phyloP scores from a whole-genome alignment of 2,113 vertebrate species.

The Cyprinodon variegatus region DNA sequence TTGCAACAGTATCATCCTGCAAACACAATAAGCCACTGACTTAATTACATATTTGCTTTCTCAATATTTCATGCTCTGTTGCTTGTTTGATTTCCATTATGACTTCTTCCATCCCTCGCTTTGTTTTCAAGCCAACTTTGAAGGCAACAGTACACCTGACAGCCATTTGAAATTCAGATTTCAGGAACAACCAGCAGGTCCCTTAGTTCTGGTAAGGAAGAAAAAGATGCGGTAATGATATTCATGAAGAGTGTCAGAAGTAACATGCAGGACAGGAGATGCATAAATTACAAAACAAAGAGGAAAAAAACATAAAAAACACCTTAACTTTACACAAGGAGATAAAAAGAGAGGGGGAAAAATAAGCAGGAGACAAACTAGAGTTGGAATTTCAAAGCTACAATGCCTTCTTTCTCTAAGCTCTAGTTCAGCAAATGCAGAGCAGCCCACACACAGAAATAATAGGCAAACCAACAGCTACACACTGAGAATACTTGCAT shows the following conservation, averaged over 20 bases:
- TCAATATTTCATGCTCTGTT: conserved; percentile 64
- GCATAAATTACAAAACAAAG: conserved; percentile 2
- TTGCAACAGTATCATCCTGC: conserved; percentile 31
- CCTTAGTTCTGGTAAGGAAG: conserved; percentile 6
- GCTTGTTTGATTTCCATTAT: conserved; percentile 60
- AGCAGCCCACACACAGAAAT: conserved; percentile 46
- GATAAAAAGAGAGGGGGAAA: background rate
- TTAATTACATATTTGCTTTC: conserved; percentile 67
- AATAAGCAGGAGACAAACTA: conserved; percentile 8
- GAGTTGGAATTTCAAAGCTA: conserved; percentile 50
- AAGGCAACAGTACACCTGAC: conserved; percentile 38
- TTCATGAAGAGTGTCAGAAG: conserved; percentile 33
- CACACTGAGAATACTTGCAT: conserved; percentile 43
- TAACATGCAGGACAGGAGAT: background rate
- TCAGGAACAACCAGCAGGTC: conserved; percentile 18
- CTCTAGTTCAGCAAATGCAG: conserved; percentile 45
- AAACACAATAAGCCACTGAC: conserved; percentile 33
- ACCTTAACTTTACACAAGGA: conserved; percentile 1
- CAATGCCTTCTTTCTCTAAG: conserved; percentile 59
- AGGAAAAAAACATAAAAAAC: background rate
- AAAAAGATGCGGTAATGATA: conserved; percentile 27
- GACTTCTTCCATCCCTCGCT: conserved; percentile 17
- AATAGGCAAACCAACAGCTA: conserved; percentile 37
- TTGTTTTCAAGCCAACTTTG: conserved; percentile 31
- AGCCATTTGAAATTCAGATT: conserved; percentile 55